Conservation (phyloP, 2,797 vertebrate genomes). For the Gephyroberyx darwinii region DNA sequence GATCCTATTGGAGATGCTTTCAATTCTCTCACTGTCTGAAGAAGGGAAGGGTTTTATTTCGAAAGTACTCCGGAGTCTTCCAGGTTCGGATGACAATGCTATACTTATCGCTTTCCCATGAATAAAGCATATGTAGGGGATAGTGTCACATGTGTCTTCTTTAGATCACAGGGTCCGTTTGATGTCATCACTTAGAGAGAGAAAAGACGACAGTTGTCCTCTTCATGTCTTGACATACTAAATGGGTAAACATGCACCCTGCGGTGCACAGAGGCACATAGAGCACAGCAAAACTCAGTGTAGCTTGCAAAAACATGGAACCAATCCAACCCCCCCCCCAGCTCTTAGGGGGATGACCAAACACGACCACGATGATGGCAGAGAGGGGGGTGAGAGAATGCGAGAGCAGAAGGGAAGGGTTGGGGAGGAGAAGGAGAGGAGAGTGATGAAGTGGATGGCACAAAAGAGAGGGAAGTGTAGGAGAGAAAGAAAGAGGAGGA, state of each 20-base stretch:
- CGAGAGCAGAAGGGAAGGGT: neutral
- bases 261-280: slow-evolving; percentile 25
- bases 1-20: slow-evolving; percentile 20
- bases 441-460: slow-evolving; percentile 27
- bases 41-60: slow-evolving; percentile 1
- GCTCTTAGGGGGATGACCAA: neutral
- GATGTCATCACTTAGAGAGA: slow-evolving; percentile 46
- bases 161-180: slow-evolving; percentile 42
- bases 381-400: neutral
- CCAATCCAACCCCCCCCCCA: slow-evolving; percentile 26
- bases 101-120: slow-evolving; percentile 17
- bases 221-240: slow-evolving; percentile 42
- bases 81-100: neutral
- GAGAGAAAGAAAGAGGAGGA: slow-evolving; percentile 13
- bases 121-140: slow-evolving; percentile 14
- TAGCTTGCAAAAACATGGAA: slow-evolving; percentile 28
- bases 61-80: neutral
- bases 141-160: neutral
- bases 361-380: neutral
- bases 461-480: neutral
- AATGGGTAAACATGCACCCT: slow-evolving; percentile 57
- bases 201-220: slow-evolving; percentile 38
- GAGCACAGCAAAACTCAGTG: neutral
- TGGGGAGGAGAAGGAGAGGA: slow-evolving; percentile 8
- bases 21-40: slow-evolving; percentile 6